Percentiles rank a stretch among this genome's conserved stretches.
phyloP scores from a whole-genome alignment of 2,113 vertebrate genomes.

The Elanus axillaris region DNA sequence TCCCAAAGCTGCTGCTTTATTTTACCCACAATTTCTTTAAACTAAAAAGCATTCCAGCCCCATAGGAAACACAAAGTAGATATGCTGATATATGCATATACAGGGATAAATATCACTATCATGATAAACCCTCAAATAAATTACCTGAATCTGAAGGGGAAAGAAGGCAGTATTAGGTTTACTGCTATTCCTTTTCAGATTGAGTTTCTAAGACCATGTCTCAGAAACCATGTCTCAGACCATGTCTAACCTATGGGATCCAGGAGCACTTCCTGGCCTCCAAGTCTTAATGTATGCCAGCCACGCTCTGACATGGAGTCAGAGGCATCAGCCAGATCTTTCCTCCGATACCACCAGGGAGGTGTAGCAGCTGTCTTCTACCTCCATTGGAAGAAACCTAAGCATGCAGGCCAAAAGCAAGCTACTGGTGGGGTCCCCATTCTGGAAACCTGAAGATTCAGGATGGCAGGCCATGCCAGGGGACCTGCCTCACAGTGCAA shows the following conservation, averaged over 20 bases:
- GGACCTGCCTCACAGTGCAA: background rate
- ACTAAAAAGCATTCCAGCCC: background rate
- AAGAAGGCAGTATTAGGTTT: background rate
- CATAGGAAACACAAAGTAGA: background rate
- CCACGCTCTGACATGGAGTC: rapidly evolving
- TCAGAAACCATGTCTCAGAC: background rate
- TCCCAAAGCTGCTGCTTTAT: background rate
- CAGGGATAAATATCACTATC: background rate
- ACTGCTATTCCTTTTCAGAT: background rate
- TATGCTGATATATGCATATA: background rate
- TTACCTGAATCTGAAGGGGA: background rate
- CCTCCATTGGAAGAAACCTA: background rate
- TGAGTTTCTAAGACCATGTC: background rate
- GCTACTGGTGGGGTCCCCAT: background rate
- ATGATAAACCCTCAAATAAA: background rate
- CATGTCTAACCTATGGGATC: background rate
- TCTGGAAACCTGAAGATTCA: background rate
- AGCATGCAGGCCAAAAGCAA: background rate
- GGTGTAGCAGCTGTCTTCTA: background rate
- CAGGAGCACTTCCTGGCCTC: background rate
- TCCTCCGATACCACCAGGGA: background rate
- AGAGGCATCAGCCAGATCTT: background rate
- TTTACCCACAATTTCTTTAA: background rate
- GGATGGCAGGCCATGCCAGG: background rate
- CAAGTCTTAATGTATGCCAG: background rate